phyloP scores from a whole-genome alignment of 2,113 vertebrate species.

The Formicarius rufipectus region DNA sequence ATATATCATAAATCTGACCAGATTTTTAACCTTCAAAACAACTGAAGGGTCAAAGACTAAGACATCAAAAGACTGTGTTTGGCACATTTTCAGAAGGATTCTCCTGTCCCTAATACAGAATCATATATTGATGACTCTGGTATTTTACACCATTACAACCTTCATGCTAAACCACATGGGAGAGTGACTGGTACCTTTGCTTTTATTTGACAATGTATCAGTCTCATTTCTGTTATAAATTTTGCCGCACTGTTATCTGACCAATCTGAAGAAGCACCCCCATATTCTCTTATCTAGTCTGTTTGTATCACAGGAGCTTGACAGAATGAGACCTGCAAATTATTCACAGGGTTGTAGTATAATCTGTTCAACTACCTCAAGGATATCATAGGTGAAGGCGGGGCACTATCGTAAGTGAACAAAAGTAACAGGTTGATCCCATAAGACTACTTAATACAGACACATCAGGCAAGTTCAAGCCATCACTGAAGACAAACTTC shows the following conservation, averaged over 20 bases:
- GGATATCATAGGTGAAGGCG: not conserved
- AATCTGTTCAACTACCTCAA: not conserved
- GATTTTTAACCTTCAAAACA: not conserved
- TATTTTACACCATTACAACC: not conserved
- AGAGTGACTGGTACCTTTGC: not conserved
- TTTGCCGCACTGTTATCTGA: not conserved
- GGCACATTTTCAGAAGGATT: not conserved
- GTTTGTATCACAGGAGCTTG: not conserved
- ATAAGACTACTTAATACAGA: not conserved
- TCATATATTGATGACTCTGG: not conserved
- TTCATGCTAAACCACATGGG: not conserved
- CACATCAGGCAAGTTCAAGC: not conserved
- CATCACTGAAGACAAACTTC: not conserved
- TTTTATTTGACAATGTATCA: not conserved
- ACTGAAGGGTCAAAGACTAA: not conserved
- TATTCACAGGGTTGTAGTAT: not conserved
- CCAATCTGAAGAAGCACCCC: not conserved
- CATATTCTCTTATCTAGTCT: accelerated
- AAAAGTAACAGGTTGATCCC: not conserved
- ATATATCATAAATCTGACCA: not conserved
- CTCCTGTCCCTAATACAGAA: not conserved
- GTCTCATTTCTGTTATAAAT: not conserved
- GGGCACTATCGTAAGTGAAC: not conserved
- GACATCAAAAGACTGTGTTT: not conserved
- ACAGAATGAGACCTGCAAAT: not conserved